Percentiles rank a stretch among this genome's conserved stretches.
phyloP scores from a whole-genome alignment of 2,113 vertebrate genomes.

The Psophia crepitans region DNA sequence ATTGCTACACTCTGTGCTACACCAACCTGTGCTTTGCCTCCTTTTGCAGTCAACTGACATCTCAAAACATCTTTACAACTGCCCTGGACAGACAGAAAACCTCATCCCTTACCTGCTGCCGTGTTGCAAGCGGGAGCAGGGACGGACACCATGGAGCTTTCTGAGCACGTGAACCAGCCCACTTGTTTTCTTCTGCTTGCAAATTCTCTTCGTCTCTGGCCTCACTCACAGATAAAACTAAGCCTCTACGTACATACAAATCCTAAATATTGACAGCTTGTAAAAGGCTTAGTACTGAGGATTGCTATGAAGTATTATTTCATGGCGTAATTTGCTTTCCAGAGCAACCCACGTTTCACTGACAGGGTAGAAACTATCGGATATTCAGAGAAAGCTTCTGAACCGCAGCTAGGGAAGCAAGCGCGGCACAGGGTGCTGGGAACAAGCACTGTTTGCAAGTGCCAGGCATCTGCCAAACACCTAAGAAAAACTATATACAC shows the following conservation, averaged over 20 bases:
- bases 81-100: not conserved
- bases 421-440: not conserved
- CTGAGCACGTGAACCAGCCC: not conserved
- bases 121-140: accelerated
- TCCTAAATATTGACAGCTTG: not conserved
- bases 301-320: not conserved
- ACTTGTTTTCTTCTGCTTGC: not conserved
- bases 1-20: not conserved
- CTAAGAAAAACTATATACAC: not conserved
- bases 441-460: not conserved
- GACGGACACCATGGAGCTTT: accelerated
- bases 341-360: not conserved
- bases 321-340: not conserved
- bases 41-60: not conserved
- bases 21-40: not conserved
- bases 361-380: not conserved
- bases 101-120: not conserved
- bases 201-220: not conserved
- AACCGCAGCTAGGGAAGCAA: not conserved
- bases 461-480: not conserved
- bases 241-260: not conserved
- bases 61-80: not conserved
- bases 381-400: not conserved
- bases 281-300: not conserved
- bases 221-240: not conserved